phyloP scores from a whole-genome alignment of 2,113 vertebrate species.

The Megaceryle maxima region DNA sequence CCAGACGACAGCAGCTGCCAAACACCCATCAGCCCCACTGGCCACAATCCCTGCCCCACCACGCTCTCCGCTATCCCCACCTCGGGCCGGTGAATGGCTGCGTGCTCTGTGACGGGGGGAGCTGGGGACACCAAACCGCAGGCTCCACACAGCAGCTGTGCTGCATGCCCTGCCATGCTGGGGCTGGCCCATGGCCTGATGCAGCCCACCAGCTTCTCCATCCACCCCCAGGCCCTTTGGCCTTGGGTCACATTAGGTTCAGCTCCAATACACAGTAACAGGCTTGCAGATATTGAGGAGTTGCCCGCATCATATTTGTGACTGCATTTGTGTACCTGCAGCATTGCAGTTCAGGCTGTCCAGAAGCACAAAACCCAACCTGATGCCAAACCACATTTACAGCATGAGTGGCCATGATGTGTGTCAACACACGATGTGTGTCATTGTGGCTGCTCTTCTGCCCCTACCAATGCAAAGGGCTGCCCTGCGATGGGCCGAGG shows the following conservation, averaged over 20 bases:
- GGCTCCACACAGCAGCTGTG: neutral
- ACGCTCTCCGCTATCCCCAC: accelerated
- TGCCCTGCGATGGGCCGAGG: accelerated
- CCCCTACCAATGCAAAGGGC: neutral
- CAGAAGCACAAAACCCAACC: neutral
- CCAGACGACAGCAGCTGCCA: neutral
- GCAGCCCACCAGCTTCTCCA: neutral
- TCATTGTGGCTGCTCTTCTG: neutral
- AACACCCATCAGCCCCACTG: accelerated
- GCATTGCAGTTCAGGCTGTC: neutral
- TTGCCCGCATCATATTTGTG: accelerated
- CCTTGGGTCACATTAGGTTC: neutral
- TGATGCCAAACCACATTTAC: neutral
- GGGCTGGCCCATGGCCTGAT: accelerated
- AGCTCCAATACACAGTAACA: neutral
- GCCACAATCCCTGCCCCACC: neutral
- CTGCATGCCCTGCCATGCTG: accelerated
- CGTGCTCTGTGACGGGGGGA: accelerated
- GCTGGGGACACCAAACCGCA: neutral
- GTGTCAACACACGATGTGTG: accelerated
- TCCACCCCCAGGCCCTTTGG: neutral
- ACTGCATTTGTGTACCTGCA: neutral
- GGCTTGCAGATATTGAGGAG: neutral
- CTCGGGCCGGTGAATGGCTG: neutral
- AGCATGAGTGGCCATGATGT: accelerated